These are phyloP conservation scores for Chironex yamaguchii DNA, from an alignment of 30 jellyfish, hydroid and myxozoan species.

Conservation along the genomic window DNA sequence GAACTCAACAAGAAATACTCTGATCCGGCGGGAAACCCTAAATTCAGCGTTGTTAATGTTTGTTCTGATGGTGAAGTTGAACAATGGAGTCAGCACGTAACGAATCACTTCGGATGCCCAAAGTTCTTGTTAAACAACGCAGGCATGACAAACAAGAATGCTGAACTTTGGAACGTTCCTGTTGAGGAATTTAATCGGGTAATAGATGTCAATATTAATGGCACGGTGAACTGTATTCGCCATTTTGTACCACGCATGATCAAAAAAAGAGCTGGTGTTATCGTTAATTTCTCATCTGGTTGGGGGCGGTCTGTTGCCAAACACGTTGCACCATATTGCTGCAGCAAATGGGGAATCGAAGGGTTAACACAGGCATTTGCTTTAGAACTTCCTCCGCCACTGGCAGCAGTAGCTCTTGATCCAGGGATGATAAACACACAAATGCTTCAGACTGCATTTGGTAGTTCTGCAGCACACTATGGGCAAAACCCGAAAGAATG, in stretches of 20 bases:
- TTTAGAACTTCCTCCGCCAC: slow-evolving; percentile 84
- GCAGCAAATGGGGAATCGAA: slow-evolving; percentile 90
- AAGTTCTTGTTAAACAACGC: slow-evolving; percentile 83
- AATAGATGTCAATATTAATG: slow-evolving; percentile 80
- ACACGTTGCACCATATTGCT: slow-evolving; percentile 88
- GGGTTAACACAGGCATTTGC: slow-evolving; percentile 84
- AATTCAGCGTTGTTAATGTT: slow-evolving; percentile 65
- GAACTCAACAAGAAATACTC: slow-evolving; percentile 48
- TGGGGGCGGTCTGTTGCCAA: slow-evolving; percentile 81
- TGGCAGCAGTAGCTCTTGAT: slow-evolving; percentile 79
- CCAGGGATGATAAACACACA: slow-evolving; percentile 84
- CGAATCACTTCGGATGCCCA: slow-evolving; percentile 55
- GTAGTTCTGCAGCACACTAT: slow-evolving; percentile 47
- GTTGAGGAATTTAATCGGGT: slow-evolving; percentile 72
- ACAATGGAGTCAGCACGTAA: slow-evolving; percentile 54
- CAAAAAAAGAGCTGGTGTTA: slow-evolving; percentile 72
- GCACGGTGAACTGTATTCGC: slow-evolving; percentile 71
- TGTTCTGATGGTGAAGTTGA: slow-evolving; percentile 43
- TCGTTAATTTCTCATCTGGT: slow-evolving; percentile 76
- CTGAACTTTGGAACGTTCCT: slow-evolving; percentile 62
- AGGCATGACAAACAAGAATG: slow-evolving; percentile 34
- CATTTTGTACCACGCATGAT: slow-evolving; percentile 80
- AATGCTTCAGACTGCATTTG: slow-evolving; percentile 70
- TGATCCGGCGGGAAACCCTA: not conserved
- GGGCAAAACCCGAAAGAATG: slow-evolving; percentile 75